A percentile compares a stretch with the other conserved stretches of the same genome.
Conservation (phyloP, 2,113 vertebrate genomes). For the Sorex araneus region DNA sequence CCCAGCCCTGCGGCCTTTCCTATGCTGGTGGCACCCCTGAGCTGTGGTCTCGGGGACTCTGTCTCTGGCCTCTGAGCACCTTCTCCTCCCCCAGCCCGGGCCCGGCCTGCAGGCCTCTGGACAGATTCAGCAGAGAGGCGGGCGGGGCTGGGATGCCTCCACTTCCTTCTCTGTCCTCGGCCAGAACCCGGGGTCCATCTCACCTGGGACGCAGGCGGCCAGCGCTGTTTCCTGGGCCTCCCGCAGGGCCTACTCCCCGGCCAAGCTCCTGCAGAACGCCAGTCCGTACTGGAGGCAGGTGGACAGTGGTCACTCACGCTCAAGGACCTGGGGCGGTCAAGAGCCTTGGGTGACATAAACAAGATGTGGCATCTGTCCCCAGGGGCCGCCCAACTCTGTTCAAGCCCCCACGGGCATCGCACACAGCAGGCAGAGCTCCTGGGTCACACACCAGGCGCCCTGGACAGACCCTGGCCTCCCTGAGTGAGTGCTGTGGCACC, state of each 20-base stretch:
- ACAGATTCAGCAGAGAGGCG: not conserved
- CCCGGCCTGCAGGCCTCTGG: not conserved
- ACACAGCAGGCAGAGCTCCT: not conserved
- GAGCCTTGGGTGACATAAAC: not conserved
- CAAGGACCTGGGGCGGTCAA: not conserved
- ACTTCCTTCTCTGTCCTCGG: not conserved
- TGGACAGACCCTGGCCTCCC: not conserved
- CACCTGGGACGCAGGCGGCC: not conserved
- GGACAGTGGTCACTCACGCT: not conserved
- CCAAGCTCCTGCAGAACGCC: not conserved
- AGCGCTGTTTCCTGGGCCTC: not conserved
- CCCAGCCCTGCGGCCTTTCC: not conserved
- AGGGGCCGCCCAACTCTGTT: not conserved
- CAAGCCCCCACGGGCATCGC: not conserved
- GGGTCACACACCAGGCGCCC: not conserved
- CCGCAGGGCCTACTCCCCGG: not conserved
- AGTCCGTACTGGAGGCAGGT: not conserved
- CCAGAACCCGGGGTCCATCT: not conserved
- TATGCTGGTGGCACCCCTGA: not conserved
- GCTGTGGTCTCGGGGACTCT: conserved; percentile 13
- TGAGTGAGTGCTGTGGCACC: not conserved
- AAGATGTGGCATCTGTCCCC: not conserved
- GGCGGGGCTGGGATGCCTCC: not conserved
- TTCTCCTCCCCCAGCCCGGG: too few relatives aligned
- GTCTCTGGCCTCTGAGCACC: not conserved